These are phyloP conservation scores for Latrodectus hesperus DNA, from an alignment of 2,888 invertebrate genomes.

Conservation along the genomic window DNA sequence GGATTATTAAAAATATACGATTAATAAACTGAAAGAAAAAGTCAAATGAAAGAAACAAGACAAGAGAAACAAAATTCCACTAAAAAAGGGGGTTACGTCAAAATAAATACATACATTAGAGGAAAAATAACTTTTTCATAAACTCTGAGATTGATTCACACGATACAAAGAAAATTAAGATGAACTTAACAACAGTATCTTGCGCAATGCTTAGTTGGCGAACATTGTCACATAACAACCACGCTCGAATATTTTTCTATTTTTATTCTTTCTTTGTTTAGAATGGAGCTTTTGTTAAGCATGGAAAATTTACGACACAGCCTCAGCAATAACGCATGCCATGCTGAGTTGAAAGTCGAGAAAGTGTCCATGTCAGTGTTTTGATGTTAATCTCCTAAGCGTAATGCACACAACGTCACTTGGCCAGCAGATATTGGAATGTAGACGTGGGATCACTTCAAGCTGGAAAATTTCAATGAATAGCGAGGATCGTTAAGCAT, in stretches of 20 bases:
- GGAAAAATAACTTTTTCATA: no score
- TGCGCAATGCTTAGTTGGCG: constrained; percentile 49
- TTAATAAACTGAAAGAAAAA: no score
- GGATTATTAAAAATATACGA: no score
- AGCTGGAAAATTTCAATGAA: background rate
- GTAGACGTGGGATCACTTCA: background rate
- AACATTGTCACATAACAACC: constrained; percentile 56
- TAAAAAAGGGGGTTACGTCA: no score
- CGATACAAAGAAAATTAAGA: no score
- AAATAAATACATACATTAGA: no score
- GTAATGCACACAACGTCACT: background rate
- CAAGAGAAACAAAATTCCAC: no score
- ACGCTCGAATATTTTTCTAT: constrained; percentile 48
- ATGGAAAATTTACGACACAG: constrained; percentile 45
- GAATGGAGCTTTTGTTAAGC: constrained; percentile 47
- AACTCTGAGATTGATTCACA: no score
- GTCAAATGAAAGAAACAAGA: no score
- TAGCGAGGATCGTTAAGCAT: no score
- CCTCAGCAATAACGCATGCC: constrained; percentile 34
- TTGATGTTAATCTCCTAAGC: background rate
- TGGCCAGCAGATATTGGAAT: background rate
- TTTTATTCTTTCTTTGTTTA: constrained; percentile 54
- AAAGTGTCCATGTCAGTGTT: constrained; percentile 62
- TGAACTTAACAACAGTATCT: constrained; percentile 48
- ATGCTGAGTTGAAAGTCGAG: constrained; percentile 23